Evolutionary conservation across 1,140 invertebrate genomes (phyloP).

Genomic region (Chrysoperla carnea): DNA sequence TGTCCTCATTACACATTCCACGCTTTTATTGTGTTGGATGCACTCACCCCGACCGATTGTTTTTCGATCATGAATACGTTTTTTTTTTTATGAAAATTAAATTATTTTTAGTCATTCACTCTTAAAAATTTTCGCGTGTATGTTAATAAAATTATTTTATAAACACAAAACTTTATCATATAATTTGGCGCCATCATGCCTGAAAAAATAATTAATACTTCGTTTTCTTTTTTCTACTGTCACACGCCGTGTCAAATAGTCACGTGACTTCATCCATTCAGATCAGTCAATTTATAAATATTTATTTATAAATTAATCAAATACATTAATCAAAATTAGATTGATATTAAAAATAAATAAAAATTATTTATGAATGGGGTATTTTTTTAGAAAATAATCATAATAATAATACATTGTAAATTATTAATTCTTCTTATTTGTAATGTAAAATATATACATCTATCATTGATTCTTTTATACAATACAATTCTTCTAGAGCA

Average conservation of each 20-base stretch:
- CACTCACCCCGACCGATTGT: background rate
- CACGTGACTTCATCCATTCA: background rate
- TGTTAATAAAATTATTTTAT: constrained; percentile 20
- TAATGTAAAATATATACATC: no score
- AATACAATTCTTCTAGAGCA: no score
- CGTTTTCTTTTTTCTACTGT: background rate
- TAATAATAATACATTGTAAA: no score
- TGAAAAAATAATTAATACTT: constrained; percentile 29
- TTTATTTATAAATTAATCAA: no score
- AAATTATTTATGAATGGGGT: no score
- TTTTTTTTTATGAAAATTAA: constrained; percentile 1
- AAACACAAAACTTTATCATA: constrained; percentile 26
- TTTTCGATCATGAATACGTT: background rate
- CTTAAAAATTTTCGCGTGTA: constrained; percentile 5
- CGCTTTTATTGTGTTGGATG: constrained; percentile 6
- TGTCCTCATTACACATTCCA: constrained; percentile 34
- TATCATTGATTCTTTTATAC: no score
- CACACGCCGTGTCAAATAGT: background rate
- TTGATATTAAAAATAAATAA: no score
- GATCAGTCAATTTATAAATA: no score
- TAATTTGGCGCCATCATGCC: constrained; percentile 39
- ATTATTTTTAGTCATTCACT: constrained; percentile 3
- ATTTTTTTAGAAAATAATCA: no score
- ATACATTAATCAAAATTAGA: no score
- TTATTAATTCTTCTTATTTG: no score